Evolutionary conservation across 2,797 vertebrate species (phyloP).

Genomic region (Lepilemur ruficaudatus): DNA sequence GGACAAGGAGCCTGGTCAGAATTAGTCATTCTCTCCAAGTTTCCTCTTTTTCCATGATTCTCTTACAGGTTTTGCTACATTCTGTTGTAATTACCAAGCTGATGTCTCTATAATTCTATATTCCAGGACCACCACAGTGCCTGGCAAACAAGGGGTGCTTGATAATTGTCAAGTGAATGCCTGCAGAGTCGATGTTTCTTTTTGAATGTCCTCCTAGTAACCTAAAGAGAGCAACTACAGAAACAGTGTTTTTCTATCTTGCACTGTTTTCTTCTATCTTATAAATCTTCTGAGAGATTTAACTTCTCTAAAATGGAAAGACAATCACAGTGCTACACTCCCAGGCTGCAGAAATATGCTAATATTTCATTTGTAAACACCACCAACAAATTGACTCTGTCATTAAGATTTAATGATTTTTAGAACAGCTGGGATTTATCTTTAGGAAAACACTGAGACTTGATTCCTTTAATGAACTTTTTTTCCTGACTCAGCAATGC

Average conservation of each 20-base stretch:
- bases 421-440: conserved; percentile 51
- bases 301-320: neutral
- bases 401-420: conserved; percentile 65
- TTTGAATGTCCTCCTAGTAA: neutral
- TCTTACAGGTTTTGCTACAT: neutral
- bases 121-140: no score
- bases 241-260: conserved; percentile 24
- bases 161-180: neutral
- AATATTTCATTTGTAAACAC: conserved; percentile 46
- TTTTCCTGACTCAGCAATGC: conserved; percentile 53
- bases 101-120: neutral
- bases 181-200: neutral
- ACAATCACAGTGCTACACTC: neutral
- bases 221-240: neutral
- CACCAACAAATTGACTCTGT: conserved; percentile 36
- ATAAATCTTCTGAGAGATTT: neutral
- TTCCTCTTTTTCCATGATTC: neutral
- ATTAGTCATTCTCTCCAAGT: neutral
- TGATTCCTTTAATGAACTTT: conserved; percentile 65
- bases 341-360: neutral
- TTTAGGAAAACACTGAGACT: conserved; percentile 57
- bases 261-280: neutral
- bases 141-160: neutral
- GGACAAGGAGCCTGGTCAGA: neutral
- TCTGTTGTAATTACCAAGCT: neutral